These are phyloP conservation scores for Oopsacas minuta DNA, from an alignment of 37 sponge, comb jelly and placozoan species.

Conservation along the genomic window DNA sequence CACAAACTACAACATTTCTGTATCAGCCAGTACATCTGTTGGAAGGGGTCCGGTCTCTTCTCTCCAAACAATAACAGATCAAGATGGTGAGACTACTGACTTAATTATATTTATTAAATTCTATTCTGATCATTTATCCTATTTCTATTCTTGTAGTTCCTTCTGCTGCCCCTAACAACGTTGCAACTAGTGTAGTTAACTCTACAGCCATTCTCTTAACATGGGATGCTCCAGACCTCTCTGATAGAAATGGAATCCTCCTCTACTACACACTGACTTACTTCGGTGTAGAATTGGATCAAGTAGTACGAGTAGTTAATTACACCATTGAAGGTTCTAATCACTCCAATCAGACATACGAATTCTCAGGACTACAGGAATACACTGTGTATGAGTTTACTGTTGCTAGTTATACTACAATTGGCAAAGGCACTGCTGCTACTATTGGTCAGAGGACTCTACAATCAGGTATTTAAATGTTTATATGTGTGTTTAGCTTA, in stretches of 20 bases:
- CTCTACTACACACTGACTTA: constrained; percentile 15
- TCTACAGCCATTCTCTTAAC: not conserved
- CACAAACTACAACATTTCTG: not conserved
- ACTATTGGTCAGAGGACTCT: not conserved
- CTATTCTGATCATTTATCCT: too few species aligned
- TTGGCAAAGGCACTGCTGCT: not conserved
- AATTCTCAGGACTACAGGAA: constrained; percentile 1
- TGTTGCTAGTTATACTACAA: not conserved
- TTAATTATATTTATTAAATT: too few species aligned
- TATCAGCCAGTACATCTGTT: not conserved
- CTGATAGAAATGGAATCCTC: not conserved
- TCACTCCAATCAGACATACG: not conserved
- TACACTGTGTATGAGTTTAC: constrained; percentile 1
- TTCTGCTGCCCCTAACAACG: constrained; percentile 8
- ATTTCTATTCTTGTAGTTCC: not conserved
- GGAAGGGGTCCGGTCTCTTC: not conserved
- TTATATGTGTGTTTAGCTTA: too few species aligned
- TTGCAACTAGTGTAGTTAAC: not conserved
- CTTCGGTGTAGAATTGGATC: not conserved
- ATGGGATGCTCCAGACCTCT: constrained; percentile 3
- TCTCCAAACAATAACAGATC: not conserved
- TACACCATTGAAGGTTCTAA: not conserved
- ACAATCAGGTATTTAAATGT: constrained; percentile 3
- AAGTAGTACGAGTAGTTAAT: not conserved
- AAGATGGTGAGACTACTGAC: not conserved